Evolutionary conservation across 1,140 invertebrate species (phyloP).

Genomic region (Drosophila melanica): DNA sequence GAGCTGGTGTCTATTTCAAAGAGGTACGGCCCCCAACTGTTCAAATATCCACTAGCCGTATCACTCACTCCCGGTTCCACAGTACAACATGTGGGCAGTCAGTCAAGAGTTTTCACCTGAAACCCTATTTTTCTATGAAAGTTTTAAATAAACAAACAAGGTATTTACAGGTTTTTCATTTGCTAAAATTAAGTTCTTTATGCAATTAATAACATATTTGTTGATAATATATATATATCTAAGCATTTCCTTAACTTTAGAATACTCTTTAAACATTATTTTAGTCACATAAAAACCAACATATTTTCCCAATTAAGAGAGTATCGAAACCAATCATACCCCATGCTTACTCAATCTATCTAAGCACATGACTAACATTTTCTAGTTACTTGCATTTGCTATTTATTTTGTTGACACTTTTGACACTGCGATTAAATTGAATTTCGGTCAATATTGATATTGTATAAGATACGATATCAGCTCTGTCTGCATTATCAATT

Average conservation of each 20-base stretch:
- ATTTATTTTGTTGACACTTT: conserved; percentile 49
- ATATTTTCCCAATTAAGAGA: no score
- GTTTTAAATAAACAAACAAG: not conserved
- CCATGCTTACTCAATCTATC: conserved; percentile 19
- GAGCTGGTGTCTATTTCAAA: not conserved
- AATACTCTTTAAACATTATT: no score
- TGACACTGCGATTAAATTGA: conserved; percentile 70
- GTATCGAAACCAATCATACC: not conserved
- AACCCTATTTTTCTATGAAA: not conserved
- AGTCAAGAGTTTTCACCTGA: not conserved
- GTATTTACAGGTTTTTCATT: not conserved
- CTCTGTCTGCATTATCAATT: conserved; percentile 47
- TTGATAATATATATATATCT: no score
- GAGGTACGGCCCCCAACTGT: not conserved
- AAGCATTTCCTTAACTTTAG: no score
- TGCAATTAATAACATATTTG: no score
- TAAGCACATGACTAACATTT: conserved; percentile 61
- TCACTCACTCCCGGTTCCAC: not conserved
- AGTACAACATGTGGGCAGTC: not conserved
- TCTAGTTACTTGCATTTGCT: conserved; percentile 36
- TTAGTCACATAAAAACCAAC: no score
- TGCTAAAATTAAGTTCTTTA: no score
- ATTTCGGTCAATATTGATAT: conserved; percentile 71
- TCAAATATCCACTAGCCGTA: not conserved
- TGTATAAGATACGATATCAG: conserved; percentile 47